phyloP scores from a whole-genome alignment of 2,113 vertebrate species.

The Ammodytes marinus region DNA sequence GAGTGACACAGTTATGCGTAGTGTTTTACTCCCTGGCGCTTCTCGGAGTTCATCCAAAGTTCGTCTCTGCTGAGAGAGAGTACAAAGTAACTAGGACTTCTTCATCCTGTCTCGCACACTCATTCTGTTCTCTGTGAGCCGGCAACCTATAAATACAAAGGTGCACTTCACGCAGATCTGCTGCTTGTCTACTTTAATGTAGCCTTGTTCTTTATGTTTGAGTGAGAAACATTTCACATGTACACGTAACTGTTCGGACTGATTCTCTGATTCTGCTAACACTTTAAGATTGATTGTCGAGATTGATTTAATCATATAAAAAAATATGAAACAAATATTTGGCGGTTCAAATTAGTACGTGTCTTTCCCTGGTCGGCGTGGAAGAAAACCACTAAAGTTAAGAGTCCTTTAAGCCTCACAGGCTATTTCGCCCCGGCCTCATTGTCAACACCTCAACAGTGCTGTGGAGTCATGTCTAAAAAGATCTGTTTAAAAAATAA shows the following conservation, averaged over 20 bases:
- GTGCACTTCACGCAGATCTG: conserved; percentile 48
- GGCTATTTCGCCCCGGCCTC: neutral
- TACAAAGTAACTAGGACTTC: conserved; percentile 91
- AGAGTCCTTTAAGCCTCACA: neutral
- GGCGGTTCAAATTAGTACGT: neutral
- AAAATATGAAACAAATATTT: neutral
- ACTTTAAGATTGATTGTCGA: neutral
- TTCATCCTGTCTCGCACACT: conserved; percentile 89
- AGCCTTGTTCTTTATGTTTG: conserved; percentile 22
- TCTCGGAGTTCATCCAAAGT: conserved; percentile 95
- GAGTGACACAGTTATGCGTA: conserved; percentile 81
- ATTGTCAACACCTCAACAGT: neutral
- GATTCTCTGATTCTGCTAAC: neutral
- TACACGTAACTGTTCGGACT: neutral
- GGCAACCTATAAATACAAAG: conserved; percentile 58
- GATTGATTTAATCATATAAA: neutral
- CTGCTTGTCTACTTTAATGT: conserved; percentile 37
- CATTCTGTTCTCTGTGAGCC: conserved; percentile 71
- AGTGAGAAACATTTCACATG: neutral
- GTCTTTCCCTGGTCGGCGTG: neutral
- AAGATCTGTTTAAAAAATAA: neutral
- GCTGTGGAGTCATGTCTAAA: conserved; percentile 1
- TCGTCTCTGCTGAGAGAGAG: conserved; percentile 90
- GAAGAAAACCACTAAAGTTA: neutral
- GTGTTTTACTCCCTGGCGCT: conserved; percentile 82